Conservation (phyloP, 2,888 invertebrate genomes). For the Tipula confusa region DNA sequence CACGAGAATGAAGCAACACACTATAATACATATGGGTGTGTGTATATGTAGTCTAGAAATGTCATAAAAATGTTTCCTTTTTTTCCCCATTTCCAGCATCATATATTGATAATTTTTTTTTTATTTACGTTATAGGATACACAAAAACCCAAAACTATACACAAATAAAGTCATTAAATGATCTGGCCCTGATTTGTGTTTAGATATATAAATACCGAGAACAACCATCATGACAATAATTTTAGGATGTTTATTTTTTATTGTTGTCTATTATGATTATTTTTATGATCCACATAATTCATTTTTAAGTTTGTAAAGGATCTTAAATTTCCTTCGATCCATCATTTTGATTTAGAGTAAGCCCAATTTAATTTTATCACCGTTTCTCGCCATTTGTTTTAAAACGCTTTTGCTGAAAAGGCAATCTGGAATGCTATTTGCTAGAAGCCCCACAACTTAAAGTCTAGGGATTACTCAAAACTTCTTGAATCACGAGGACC, state of each 20-base stretch:
- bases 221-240: not conserved
- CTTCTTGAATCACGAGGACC: too few species aligned
- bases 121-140: not conserved
- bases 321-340: not conserved
- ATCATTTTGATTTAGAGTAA: not conserved
- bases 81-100: not conserved
- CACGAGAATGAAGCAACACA: not conserved
- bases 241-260: not conserved
- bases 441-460: too few species aligned
- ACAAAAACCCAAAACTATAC: not conserved
- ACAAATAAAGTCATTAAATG: conserved; percentile 7
- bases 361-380: not conserved
- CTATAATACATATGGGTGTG: not conserved
- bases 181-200: not conserved
- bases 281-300: not conserved
- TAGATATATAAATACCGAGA: not conserved
- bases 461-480: too few species aligned
- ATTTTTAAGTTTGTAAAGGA: not conserved
- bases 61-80: not conserved
- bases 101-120: not conserved
- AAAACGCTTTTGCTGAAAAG: not conserved
- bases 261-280: not conserved
- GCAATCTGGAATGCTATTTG: not conserved
- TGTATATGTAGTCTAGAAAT: not conserved
- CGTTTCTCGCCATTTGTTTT: not conserved